Evolutionary conservation across 1,140 invertebrate genomes (phyloP), one percentile per base, ranked within the genome.

Genomic region (Pogonognathellus flavescens): DNA sequence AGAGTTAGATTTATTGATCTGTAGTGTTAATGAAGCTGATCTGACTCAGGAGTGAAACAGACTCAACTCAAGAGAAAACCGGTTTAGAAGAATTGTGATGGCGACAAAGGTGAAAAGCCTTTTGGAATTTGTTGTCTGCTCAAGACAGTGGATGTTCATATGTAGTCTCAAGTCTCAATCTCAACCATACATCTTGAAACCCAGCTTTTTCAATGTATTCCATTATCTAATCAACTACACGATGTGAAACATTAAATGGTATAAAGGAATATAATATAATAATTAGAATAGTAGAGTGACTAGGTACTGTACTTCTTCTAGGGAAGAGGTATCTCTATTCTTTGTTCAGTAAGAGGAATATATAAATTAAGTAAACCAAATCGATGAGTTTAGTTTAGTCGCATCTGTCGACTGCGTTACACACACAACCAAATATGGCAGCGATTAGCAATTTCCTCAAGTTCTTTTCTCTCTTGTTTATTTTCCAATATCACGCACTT

Each of bases 21-120:
- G 49, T 49, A 49, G 49, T 49, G n/a, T 31, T 76, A 76, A 76
- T 76, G 70, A 76, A 76, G 70, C 70, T 76, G 70, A 76, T 76
- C 70, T 31, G 49, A 76, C 41, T 76, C 70, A 16, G n/a, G 70
- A 76, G n/a, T 76, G 49, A 25, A 76, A 76, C 70, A 41, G 25
- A 76, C 22, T 70, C 62, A 41, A 70, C 22, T n/a, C n/a, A 70
- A 41, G 14, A 76, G 70, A 76, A 76, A 76, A 41, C 70, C 70
- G 49, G 70, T 76, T 76, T 76, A 16, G 2, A 50, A 18, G 6
- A 76, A 76, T 13, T 18, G 31, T n/a, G 25, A 31, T 25, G 25
- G 11, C 18, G 66, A 72, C 1, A 50, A 49, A 50, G 25, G 25
- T 76, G 41, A 76, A 76, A 57, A 57, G 2, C 11, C 11, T 57